A percentile compares a stretch with the other conserved stretches of the same genome.
Conservation (phyloP, 1,140 invertebrate species). For the Lerema accius region DNA sequence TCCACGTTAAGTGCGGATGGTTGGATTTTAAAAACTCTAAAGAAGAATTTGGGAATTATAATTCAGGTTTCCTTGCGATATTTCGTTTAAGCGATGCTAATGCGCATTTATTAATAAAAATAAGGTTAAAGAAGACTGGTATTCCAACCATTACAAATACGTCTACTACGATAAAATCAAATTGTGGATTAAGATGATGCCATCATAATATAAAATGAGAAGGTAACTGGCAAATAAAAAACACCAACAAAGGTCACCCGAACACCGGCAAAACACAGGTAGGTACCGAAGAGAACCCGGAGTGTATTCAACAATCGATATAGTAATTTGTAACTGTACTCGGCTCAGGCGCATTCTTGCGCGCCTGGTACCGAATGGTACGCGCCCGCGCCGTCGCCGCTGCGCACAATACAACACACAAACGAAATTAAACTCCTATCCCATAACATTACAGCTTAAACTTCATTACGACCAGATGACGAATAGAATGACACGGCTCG, state of each 20-base stretch:
- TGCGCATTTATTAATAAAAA: too few relatives aligned
- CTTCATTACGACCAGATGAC: slow-evolving; percentile 11
- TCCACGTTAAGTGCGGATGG: too few relatives aligned
- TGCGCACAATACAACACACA: slow-evolving; percentile 25
- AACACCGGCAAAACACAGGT: slow-evolving; percentile 23
- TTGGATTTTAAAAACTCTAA: too few relatives aligned
- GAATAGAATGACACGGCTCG: slow-evolving; percentile 27
- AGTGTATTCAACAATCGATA: slow-evolving; percentile 46
- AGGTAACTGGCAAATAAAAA: slow-evolving; percentile 5
- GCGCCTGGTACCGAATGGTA: slow-evolving; percentile 62
- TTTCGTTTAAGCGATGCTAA: too few relatives aligned
- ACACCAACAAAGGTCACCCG: slow-evolving; percentile 14
- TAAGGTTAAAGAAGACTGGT: too few relatives aligned
- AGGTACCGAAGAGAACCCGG: slow-evolving; percentile 15
- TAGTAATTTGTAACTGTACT: slow-evolving; percentile 56
- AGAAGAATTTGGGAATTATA: too few relatives aligned
- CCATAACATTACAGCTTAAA: slow-evolving; percentile 12
- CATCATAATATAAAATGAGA: slow-evolving; percentile 1
- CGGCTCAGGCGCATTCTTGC: slow-evolving; percentile 48
- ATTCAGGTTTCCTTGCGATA: too few relatives aligned
- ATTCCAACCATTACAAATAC: too few relatives aligned
- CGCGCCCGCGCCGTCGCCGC: slow-evolving; percentile 35
- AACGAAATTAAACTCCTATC: slow-evolving; percentile 30
- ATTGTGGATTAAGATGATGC: too few relatives aligned
- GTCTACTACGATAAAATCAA: too few relatives aligned